phyloP scores from a whole-genome alignment of 2,113 vertebrate species.

The Lathamus discolor region DNA sequence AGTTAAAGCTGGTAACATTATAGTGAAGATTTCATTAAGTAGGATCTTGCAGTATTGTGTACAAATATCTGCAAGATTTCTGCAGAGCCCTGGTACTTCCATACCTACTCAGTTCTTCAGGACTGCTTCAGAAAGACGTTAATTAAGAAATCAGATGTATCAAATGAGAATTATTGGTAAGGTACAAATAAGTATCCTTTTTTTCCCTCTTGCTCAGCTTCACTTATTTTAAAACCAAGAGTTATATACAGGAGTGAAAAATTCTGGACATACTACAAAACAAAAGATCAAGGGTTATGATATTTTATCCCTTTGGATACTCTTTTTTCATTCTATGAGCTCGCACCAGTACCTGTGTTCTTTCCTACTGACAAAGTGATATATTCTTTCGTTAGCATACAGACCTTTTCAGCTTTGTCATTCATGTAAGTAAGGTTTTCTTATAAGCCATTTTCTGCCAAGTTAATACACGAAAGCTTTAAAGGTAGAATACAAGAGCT shows the following conservation, averaged over 20 bases:
- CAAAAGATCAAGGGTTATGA: not conserved
- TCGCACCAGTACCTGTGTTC: not conserved
- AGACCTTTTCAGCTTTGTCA: slow-evolving; percentile 16
- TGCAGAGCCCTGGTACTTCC: not conserved
- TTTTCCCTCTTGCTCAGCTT: not conserved
- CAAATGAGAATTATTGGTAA: not conserved
- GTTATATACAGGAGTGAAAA: not conserved
- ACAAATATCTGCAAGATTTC: not conserved
- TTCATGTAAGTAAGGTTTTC: slow-evolving; percentile 5
- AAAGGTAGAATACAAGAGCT: slow-evolving; percentile 36
- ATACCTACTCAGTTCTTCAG: not conserved
- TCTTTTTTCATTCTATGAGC: slow-evolving; percentile 12
- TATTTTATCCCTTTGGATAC: not conserved
- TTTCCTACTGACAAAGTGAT: slow-evolving; percentile 22
- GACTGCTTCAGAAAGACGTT: not conserved
- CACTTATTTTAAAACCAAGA: not conserved
- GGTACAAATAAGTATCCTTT: not conserved
- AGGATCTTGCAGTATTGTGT: not conserved
- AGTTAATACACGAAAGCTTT: slow-evolving; percentile 42
- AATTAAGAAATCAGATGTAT: not conserved
- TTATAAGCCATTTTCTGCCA: slow-evolving; percentile 43
- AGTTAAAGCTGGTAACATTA: not conserved
- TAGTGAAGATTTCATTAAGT: not conserved
- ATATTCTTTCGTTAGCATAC: not conserved
- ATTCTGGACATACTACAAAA: not conserved